These are phyloP conservation scores for Hybos culiciformis DNA, from an alignment of 2,888 invertebrate genomes.

Conservation along the genomic window DNA sequence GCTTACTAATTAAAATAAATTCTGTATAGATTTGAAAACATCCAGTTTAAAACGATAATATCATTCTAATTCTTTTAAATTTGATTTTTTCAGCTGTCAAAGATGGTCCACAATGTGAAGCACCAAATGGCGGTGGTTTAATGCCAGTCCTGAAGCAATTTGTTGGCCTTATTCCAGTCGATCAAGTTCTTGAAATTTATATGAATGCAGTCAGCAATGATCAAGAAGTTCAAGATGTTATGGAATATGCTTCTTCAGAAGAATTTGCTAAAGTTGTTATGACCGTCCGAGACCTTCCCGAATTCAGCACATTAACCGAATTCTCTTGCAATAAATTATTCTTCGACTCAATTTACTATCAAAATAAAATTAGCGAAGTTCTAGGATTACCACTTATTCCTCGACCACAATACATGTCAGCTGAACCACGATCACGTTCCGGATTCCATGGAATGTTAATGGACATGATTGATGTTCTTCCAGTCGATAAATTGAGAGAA, in stretches of 20 bases:
- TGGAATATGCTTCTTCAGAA: conserved; percentile 8
- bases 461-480: conserved; percentile 9
- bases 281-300: not conserved
- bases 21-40: too few species aligned
- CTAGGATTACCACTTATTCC: conserved; percentile 9
- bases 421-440: not conserved
- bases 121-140: conserved; percentile 9
- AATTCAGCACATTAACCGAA: conserved; percentile 1
- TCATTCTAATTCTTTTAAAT: too few species aligned
- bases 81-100: not conserved
- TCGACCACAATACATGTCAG: not conserved
- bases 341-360: conserved; percentile 10
- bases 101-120: conserved; percentile 6
- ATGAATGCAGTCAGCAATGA: conserved; percentile 7
- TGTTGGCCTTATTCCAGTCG: conserved; percentile 3
- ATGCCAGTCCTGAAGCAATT: conserved; percentile 7
- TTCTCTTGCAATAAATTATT: conserved; percentile 9
- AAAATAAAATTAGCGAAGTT: conserved; percentile 9
- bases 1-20: too few species aligned
- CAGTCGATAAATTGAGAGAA: conserved; percentile 5
- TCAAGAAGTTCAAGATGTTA: conserved; percentile 9
- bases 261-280: conserved; percentile 8
- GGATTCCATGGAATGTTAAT: conserved; percentile 8
- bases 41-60: too few species aligned
- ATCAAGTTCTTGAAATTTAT: conserved; percentile 4